Conservation (phyloP, 2,888 invertebrate genomes). For the Leptogaster cylindrica region DNA sequence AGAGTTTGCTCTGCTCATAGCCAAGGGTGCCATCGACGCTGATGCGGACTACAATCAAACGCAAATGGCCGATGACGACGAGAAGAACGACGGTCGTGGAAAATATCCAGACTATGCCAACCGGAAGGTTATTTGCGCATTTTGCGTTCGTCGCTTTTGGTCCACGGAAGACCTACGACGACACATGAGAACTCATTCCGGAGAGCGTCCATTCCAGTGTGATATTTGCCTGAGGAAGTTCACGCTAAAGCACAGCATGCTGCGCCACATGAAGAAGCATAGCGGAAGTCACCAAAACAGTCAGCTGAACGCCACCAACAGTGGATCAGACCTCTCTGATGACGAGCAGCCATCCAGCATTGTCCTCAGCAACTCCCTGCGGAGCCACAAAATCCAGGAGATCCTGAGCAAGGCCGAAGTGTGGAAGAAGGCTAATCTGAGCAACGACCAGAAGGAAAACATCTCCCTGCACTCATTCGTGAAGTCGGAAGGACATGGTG, state of each 20-base stretch:
- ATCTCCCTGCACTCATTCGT: constrained; percentile 48
- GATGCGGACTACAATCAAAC: constrained; percentile 60
- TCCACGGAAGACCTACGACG: constrained; percentile 91
- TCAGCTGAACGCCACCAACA: constrained; percentile 51
- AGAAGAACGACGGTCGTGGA: constrained; percentile 74
- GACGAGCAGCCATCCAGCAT: constrained; percentile 56
- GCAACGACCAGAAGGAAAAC: constrained; percentile 57
- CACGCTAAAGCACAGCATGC: constrained; percentile 93
- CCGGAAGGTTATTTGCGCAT: constrained; percentile 88
- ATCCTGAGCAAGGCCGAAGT: constrained; percentile 56
- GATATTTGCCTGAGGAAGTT: constrained; percentile 87
- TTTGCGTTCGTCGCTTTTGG: constrained; percentile 93
- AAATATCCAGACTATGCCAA: constrained; percentile 88
- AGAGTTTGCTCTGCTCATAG: constrained; percentile 82
- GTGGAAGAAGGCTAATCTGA: constrained; percentile 54
- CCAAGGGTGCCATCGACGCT: constrained; percentile 77
- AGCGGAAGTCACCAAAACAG: constrained; percentile 67
- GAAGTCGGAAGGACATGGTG: constrained; percentile 35
- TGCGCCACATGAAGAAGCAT: constrained; percentile 91
- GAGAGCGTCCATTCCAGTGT: constrained; percentile 90
- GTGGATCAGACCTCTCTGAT: constrained; percentile 61
- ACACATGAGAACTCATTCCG: constrained; percentile 93
- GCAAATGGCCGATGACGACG: constrained; percentile 64
- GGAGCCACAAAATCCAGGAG: constrained; percentile 57
- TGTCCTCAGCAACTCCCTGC: constrained; percentile 46